These are phyloP conservation scores for Anagyrus pseudococci DNA, from an alignment of 2,888 invertebrate species.

Conservation along the genomic window DNA sequence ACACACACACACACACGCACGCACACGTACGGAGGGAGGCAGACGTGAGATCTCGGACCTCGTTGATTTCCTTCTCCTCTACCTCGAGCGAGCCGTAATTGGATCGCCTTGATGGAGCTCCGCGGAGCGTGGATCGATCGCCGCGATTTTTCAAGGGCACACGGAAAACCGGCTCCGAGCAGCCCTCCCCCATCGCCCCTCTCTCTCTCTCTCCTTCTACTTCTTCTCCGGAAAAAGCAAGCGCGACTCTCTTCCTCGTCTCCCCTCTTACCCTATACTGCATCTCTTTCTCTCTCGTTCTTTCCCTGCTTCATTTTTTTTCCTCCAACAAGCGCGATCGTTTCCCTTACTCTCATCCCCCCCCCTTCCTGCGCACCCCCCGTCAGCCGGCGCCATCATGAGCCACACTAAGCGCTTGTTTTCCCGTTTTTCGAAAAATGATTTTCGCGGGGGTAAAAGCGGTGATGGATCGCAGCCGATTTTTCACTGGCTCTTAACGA, in stretches of 20 bases:
- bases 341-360: no score
- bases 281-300: no score
- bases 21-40: not conserved
- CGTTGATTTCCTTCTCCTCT: conserved; percentile 31
- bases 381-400: not conserved
- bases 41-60: no score
- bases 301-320: no score
- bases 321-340: no score
- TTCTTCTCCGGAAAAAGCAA: no score
- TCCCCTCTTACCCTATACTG: no score
- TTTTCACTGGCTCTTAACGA: conserved; percentile 17
- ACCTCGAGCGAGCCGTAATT: conserved; percentile 25
- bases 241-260: no score
- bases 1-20: no score
- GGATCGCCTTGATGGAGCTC: conserved; percentile 28
- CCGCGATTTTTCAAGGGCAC: conserved; percentile 32
- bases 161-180: conserved; percentile 25
- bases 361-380: no score
- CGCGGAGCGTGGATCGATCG: conserved; percentile 25
- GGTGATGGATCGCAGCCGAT: conserved; percentile 29
- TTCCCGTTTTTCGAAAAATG: conserved; percentile 10
- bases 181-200: not conserved
- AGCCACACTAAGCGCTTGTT: not conserved
- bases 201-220: not conserved
- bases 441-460: conserved; percentile 13